phyloP scores from a whole-genome alignment of 1,140 invertebrate genomes.

The Pseudomyrmex cubaensis region DNA sequence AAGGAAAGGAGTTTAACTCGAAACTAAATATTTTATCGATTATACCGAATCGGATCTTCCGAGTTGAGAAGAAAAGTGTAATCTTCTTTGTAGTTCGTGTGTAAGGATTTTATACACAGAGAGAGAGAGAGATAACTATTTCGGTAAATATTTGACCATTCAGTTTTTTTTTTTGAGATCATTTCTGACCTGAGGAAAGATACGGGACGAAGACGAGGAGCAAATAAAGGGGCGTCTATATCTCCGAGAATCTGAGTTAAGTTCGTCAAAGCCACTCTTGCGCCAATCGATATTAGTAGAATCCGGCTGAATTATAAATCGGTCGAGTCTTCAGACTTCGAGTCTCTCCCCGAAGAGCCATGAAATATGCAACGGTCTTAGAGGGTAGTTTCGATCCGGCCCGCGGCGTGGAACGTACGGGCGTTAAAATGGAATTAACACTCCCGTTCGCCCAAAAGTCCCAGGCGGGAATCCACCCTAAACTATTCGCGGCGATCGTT shows the following conservation, averaged over 20 bases:
- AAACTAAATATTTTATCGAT: conserved; percentile 35
- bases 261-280: conserved; percentile 70
- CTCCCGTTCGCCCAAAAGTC: conserved; percentile 62
- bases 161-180: not conserved
- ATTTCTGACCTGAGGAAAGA: not conserved
- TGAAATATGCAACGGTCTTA: conserved; percentile 84
- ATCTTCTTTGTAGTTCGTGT: conserved; percentile 5
- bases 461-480: conserved; percentile 47
- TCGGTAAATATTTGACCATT: conserved; percentile 37
- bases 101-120: not conserved
- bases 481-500: conserved; percentile 69
- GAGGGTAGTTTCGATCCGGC: conserved; percentile 79
- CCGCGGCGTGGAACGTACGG: conserved; percentile 18
- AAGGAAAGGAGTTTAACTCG: conserved; percentile 39
- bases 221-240: conserved; percentile 48
- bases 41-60: conserved; percentile 10
- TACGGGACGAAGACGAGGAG: conserved; percentile 22
- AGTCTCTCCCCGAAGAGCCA: conserved; percentile 66
- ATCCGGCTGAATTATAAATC: conserved; percentile 80
- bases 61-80: not conserved
- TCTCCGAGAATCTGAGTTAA: conserved; percentile 14
- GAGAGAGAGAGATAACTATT: conserved; percentile 3
- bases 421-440: conserved; percentile 84
- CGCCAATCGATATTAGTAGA: conserved; percentile 76
- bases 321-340: conserved; percentile 75